Evolutionary conservation across 2,888 invertebrate genomes (phyloP), one percentile per base, ranked within the genome.

Genomic region (Nemoura dubitans): DNA sequence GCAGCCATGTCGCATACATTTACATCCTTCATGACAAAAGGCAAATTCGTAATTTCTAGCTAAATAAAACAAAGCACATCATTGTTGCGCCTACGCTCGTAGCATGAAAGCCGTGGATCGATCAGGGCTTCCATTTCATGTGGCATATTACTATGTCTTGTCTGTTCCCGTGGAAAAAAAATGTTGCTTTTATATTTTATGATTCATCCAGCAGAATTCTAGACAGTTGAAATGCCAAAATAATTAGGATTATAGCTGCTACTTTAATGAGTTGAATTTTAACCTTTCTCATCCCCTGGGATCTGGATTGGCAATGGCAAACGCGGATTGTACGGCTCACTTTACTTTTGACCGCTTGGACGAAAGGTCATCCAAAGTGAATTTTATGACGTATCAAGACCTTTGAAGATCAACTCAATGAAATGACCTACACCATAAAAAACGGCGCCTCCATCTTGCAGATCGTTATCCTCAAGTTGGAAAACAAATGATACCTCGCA

Each of bases 341-440:
- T 59, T 59, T 26, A 10, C 42, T 16, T 30, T 25, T 83, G 83
- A 83, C 83, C 83, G 29, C 81, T 30, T 14, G 81, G 30, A 83
- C 83, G 43, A 83, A 83, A 83, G 30, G 83, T 83, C 83, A 83
- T 29, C 30, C 42, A n/a, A 83, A 83, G 36, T 59, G 59, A 59
- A 59, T 59, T 59, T 83, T 16, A 26, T 83, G 29, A 28, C 29
- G 30, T n/a, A 42, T n/a, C 30, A 83, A 83, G 83, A 83, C 83
- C 83, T 83, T 83, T 83, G 36, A 26, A 59, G 59, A 59, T 59
- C 59, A 59, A 59, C 59, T 21, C 21, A 59, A 10, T 21, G 59
- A 21, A 59, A 59, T 59, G 59, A 21, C 59, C 59, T 21, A 59
- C 21, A 7, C 21, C 16, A 21, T 59, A 1, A 21, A 59, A 59